Evolutionary conservation across 2,797 vertebrate genomes (phyloP).

Genomic region (Coregonus sp.): DNA sequence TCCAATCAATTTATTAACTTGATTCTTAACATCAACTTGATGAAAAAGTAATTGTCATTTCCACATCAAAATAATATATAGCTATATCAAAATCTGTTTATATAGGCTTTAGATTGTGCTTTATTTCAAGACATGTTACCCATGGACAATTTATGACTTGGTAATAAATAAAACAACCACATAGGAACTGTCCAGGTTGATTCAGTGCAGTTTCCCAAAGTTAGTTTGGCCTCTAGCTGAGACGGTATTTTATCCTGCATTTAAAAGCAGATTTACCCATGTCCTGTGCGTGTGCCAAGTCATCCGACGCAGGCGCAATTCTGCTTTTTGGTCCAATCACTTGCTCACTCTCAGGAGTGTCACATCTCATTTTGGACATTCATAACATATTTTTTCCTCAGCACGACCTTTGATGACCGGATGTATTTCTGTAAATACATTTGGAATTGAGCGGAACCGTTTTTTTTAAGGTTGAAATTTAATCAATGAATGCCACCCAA

Average conservation of each 20-base stretch:
- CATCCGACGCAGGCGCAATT: constrained; percentile 8
- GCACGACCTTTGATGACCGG: not conserved
- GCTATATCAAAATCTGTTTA: too few relatives aligned
- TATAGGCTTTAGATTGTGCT: too few relatives aligned
- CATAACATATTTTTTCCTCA: not conserved
- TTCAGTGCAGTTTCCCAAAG: constrained; percentile 7
- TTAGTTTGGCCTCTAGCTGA: constrained; percentile 12
- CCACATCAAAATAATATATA: too few relatives aligned
- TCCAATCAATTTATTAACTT: too few relatives aligned
- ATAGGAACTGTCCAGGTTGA: constrained; percentile 3
- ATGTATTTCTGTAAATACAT: not conserved
- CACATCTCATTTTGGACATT: too few relatives aligned
- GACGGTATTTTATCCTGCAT: constrained; percentile 6
- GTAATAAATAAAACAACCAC: not conserved
- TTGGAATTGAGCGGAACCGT: not conserved
- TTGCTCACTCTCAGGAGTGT: constrained; percentile 1
- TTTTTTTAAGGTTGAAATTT: not conserved
- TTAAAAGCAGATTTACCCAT: constrained; percentile 19
- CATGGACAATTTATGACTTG: not conserved
- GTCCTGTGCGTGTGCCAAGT: constrained; percentile 15
- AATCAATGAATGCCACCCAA: not conserved
- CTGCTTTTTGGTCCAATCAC: not conserved
- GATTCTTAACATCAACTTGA: too few relatives aligned
- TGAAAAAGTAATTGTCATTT: too few relatives aligned
- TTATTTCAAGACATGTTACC: too few relatives aligned